Evolutionary conservation across 2,888 invertebrate genomes (phyloP).

Genomic region (Synanthedon vespiformis): DNA sequence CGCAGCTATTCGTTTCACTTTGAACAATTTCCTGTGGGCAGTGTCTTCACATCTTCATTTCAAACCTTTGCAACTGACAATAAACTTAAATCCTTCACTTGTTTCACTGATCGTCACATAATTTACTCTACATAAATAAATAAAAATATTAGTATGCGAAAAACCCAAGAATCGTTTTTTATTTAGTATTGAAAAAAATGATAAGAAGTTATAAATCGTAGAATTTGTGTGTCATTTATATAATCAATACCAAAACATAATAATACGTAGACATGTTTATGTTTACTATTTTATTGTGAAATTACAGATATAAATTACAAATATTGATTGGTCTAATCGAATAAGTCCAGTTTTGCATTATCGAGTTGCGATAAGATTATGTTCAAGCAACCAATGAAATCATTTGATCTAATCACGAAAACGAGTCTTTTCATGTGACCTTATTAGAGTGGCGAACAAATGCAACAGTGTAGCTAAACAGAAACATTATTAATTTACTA

Average conservation of each 20-base stretch:
- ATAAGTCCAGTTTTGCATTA: slow-evolving; percentile 39
- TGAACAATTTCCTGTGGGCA: slow-evolving; percentile 27
- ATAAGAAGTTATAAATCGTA: too few species aligned
- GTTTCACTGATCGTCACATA: slow-evolving; percentile 4
- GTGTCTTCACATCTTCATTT: slow-evolving; percentile 28
- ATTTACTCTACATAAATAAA: not conserved
- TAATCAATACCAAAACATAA: too few species aligned
- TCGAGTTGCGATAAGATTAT: slow-evolving; percentile 57
- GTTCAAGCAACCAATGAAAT: slow-evolving; percentile 33
- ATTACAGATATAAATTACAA: not conserved
- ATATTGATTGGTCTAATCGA: slow-evolving; percentile 36
- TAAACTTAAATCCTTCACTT: slow-evolving; percentile 19
- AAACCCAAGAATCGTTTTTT: not conserved
- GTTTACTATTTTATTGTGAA: too few species aligned
- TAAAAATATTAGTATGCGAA: not conserved
- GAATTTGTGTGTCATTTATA: too few species aligned
- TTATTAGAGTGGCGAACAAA: too few species aligned
- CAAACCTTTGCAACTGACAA: slow-evolving; percentile 32
- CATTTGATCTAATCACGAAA: slow-evolving; percentile 24
- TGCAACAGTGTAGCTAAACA: too few species aligned
- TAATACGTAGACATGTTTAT: too few species aligned
- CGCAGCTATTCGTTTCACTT: slow-evolving; percentile 48
- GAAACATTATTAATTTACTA: too few species aligned
- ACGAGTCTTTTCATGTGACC: slow-evolving; percentile 14
- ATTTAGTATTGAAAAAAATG: too few species aligned